Percentiles rank a stretch among this genome's conserved stretches.
Evolutionary conservation across 2,113 vertebrate genomes (phyloP).

Genomic region (Elanus axillaris): DNA sequence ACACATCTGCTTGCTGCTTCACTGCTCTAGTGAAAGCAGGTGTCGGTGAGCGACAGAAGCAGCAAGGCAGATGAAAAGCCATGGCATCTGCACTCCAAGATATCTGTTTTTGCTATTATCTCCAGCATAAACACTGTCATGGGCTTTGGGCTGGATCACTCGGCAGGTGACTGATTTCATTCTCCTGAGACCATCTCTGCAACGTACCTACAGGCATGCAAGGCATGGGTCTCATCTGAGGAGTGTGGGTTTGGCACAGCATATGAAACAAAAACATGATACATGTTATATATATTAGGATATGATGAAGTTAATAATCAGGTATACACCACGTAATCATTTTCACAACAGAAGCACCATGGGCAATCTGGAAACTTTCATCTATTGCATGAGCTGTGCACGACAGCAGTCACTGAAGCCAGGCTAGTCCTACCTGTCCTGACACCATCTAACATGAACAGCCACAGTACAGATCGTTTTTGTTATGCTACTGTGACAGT

Average conservation of each 20-base stretch:
- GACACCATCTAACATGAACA: accelerated
- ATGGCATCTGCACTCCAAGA: background rate
- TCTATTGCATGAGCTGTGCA: background rate
- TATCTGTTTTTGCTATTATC: background rate
- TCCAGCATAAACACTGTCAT: background rate
- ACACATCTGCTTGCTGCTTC: background rate
- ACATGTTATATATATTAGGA: background rate
- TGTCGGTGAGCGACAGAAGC: background rate
- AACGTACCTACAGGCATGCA: background rate
- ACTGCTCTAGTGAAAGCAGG: background rate
- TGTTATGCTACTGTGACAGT: background rate
- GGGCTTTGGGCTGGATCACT: background rate
- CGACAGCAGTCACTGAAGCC: background rate
- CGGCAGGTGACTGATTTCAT: background rate
- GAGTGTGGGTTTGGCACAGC: background rate
- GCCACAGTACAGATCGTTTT: background rate
- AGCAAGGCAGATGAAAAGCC: background rate
- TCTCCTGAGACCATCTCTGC: background rate
- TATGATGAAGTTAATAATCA: background rate
- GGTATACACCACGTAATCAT: background rate
- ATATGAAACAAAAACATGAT: background rate
- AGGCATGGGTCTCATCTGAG: background rate
- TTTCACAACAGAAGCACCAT: background rate
- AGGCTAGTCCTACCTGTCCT: background rate
- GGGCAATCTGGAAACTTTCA: background rate